Base-by-base conservation (phyloP, 2,113 vertebrate species). In the Hippocampus zosterae region DNA sequence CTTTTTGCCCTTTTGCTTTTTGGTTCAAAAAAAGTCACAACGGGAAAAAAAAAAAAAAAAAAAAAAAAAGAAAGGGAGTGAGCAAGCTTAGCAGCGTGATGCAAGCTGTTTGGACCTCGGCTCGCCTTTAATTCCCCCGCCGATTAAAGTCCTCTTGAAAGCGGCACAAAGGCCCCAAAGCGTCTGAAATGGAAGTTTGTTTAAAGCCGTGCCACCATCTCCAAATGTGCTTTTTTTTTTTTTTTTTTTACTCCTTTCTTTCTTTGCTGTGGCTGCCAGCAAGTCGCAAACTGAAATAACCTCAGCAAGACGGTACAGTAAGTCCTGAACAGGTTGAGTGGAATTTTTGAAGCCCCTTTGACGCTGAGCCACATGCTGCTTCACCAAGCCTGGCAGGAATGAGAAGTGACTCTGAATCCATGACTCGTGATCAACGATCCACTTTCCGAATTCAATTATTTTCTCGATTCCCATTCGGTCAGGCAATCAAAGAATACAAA, bases 81-180 rank as follows among this genome's bases (percentile, higher is more conserved):
- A 3, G 57, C 27, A 1, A 55, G 21, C 25, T 6, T 18, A 29
- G 57, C 15, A 11, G 57, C 27, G 15, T 60, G 57, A 60, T 18
- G 57, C 57, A 60, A 60, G 27, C 27, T 33, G 57, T 33, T 60
- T 60, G 57, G 57, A 60, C 57, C 57, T 33, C 15, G 27, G 57
- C 57, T 60, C 27, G 57, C 16, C 57, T 33, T 60, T 33, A 60
- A 33, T 60, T 60, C 57, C 16, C 27, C 57, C 57, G 57, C 27
- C 57, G 57, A 60, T 60, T 60, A 33, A 60, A 60, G 57, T 60
- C 57, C 57, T 60, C 57, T 60, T 60, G 29, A 60, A 60, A 60
- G 57, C 27, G 8, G 16, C 57, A 60, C 57, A 60, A 60, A 60
- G 57, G 57, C 57, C 57, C 57, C 57, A 60, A 60, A 60, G 57